Evolutionary conservation across 1,140 invertebrate species (phyloP).

Genomic region (Aphelenchoides avenae): DNA sequence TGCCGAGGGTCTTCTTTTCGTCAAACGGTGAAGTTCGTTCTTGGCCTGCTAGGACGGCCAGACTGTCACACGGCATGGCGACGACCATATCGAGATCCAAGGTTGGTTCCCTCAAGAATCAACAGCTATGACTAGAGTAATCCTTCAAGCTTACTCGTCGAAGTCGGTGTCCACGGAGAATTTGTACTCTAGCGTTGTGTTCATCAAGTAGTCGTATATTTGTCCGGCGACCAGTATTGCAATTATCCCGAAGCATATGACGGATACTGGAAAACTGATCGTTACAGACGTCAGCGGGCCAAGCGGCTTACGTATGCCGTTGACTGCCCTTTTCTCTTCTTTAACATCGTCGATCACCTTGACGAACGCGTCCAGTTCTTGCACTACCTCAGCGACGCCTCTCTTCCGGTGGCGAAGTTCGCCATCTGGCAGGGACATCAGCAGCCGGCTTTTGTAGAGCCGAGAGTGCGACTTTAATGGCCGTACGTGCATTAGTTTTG

Average conservation of each 20-base stretch:
- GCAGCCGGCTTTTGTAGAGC: no score
- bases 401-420: constrained; percentile 26
- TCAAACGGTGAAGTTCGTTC: constrained; percentile 1
- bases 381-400: constrained; percentile 31
- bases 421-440: constrained; percentile 1
- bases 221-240: constrained; percentile 27
- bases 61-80: constrained; percentile 36
- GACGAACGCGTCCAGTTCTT: constrained; percentile 39
- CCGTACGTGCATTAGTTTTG: no score
- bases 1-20: constrained; percentile 20
- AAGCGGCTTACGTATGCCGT: constrained; percentile 37
- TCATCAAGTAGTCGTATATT: constrained; percentile 29
- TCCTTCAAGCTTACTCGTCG: constrained; percentile 33
- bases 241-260: constrained; percentile 37
- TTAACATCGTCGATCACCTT: constrained; percentile 45
- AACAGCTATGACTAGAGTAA: constrained; percentile 17
- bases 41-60: constrained; percentile 21
- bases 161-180: constrained; percentile 40
- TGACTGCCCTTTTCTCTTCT: constrained; percentile 39
- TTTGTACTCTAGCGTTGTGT: constrained; percentile 38
- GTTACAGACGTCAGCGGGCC: constrained; percentile 3
- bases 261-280: constrained; percentile 25
- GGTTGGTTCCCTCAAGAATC: constrained; percentile 23
- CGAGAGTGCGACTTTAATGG: no score
- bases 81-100: constrained; percentile 38